A percentile compares a stretch with the other conserved stretches of the same genome.
These are phyloP conservation scores for Notolabrus celidotus DNA, from an alignment of 2,797 vertebrate genomes.

Conservation along the genomic window DNA sequence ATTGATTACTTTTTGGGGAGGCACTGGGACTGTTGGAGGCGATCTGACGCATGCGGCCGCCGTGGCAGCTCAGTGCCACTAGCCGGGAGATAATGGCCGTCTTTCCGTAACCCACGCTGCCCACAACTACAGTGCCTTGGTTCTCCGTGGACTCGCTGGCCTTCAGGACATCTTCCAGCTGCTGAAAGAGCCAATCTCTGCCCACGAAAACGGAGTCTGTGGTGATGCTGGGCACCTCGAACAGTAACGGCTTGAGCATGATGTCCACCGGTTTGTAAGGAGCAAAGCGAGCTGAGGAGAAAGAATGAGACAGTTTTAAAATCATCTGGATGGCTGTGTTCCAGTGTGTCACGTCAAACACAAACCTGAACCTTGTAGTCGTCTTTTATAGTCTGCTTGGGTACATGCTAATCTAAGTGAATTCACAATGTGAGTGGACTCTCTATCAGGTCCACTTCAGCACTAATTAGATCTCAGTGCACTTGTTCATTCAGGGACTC, in stretches of 20 bases:
- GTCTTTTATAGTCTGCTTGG: not conserved
- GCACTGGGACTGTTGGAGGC: slow-evolving; percentile 93
- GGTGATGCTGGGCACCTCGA: slow-evolving; percentile 99
- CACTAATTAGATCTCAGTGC: slow-evolving; percentile 42
- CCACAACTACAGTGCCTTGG: slow-evolving; percentile 90
- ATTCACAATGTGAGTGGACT: slow-evolving; percentile 14
- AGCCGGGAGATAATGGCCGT: slow-evolving; percentile 95
- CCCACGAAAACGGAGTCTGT: slow-evolving; percentile 98
- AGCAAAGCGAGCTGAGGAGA: slow-evolving; percentile 88
- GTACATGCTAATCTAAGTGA: slow-evolving; percentile 24
- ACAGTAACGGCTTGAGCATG: slow-evolving; percentile 96
- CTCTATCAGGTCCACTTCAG: slow-evolving; percentile 36
- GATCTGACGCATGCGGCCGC: slow-evolving; percentile 98
- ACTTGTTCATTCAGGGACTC: slow-evolving; percentile 15
- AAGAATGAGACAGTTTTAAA: not conserved
- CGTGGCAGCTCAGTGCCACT: slow-evolving; percentile 97
- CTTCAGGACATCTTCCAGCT: slow-evolving; percentile 90
- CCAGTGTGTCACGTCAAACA: not conserved
- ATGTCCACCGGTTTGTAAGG: slow-evolving; percentile 98
- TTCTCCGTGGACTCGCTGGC: slow-evolving; percentile 81
- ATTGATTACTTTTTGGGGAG: slow-evolving; percentile 90
- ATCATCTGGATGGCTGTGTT: not conserved
- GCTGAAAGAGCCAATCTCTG: slow-evolving; percentile 95
- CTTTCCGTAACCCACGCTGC: slow-evolving; percentile 97
- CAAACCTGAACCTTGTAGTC: not conserved